These are phyloP conservation scores for Australoheros facetus DNA, from an alignment of 2,797 vertebrate species.

Conservation along the genomic window DNA sequence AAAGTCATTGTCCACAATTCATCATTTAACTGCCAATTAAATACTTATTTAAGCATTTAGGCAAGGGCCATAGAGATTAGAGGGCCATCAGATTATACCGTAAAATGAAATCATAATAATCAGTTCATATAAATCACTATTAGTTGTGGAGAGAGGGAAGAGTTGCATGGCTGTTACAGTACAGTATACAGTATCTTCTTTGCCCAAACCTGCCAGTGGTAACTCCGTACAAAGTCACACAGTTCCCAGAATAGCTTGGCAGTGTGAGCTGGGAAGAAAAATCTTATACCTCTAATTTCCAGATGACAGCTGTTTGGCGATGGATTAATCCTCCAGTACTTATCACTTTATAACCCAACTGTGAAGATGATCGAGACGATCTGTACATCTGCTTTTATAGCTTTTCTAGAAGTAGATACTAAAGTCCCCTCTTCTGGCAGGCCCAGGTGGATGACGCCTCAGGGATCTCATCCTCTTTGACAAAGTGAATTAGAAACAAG, in stretches of 20 bases:
- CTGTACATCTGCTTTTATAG: too few species aligned
- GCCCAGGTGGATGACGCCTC: neutral
- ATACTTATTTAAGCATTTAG: neutral
- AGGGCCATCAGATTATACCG: neutral
- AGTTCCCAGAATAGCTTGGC: neutral
- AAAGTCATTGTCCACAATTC: neutral
- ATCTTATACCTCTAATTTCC: neutral
- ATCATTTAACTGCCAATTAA: neutral
- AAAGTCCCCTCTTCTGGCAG: too few species aligned
- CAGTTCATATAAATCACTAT: neutral
- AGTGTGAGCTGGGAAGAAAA: neutral
- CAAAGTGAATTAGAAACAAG: neutral
- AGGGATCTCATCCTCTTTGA: neutral
- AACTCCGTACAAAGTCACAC: neutral
- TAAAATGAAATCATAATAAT: neutral
- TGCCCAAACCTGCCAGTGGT: neutral
- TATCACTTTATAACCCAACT: too few species aligned
- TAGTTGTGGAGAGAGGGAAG: too few species aligned
- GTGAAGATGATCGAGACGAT: too few species aligned
- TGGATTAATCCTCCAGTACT: neutral
- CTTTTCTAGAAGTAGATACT: too few species aligned
- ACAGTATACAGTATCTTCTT: neutral
- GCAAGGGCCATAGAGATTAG: neutral
- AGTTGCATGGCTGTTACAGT: rapidly evolving
- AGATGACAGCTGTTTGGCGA: neutral